phyloP scores from a whole-genome alignment of 2,888 invertebrate species.

The Apamea sordens region DNA sequence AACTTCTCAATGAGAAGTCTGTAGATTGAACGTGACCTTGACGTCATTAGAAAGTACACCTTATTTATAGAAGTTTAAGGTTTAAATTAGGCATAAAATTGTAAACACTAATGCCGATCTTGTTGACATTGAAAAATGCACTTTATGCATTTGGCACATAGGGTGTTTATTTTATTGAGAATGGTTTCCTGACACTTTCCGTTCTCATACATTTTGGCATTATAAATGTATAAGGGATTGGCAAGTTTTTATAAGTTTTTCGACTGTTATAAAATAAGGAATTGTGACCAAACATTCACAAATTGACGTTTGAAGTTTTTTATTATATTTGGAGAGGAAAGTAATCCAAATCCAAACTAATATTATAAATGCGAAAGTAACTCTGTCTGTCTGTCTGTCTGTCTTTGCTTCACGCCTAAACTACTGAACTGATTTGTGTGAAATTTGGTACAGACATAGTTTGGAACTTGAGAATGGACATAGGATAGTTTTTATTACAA shows the following conservation, averaged over 20 bases:
- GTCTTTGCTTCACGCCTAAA: no score
- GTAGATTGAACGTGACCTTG: constrained; percentile 16
- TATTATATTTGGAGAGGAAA: constrained; percentile 14
- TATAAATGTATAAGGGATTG: constrained; percentile 25
- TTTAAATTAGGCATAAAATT: constrained; percentile 4
- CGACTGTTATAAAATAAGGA: constrained; percentile 7
- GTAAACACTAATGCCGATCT: background rate
- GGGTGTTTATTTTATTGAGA: constrained; percentile 3
- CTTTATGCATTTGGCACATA: fast-evolving
- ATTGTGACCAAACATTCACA: constrained; percentile 8
- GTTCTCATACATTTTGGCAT: constrained; percentile 18
- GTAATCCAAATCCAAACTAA: no score
- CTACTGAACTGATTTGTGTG: no score
- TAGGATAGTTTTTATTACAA: no score
- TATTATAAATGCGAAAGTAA: no score
- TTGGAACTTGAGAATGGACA: no score
- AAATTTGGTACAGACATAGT: no score
- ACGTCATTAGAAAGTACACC: constrained; percentile 9
- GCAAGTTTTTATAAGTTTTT: constrained; percentile 51
- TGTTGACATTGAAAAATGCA: background rate
- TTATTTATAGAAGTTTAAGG: constrained; percentile 11
- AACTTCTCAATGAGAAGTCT: constrained; percentile 26
- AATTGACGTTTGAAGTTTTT: constrained; percentile 51
- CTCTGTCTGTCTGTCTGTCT: no score
- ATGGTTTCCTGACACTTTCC: constrained; percentile 3